A percentile compares a stretch with the other conserved stretches of the same genome.
Evolutionary conservation across 2,888 invertebrate species (phyloP).

Genomic region (Lithophane semibrunnea): DNA sequence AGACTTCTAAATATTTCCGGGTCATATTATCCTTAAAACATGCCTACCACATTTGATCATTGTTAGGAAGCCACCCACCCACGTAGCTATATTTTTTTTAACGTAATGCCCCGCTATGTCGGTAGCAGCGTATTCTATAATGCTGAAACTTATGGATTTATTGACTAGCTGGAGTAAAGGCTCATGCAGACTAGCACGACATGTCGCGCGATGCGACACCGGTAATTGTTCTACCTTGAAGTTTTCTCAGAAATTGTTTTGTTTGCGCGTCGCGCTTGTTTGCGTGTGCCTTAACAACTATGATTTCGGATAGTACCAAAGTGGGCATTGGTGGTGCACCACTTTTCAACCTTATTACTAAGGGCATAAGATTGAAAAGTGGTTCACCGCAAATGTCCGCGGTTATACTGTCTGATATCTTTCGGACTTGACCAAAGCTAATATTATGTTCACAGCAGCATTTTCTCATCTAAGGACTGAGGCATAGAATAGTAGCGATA

Average conservation of each 20-base stretch:
- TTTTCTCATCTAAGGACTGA: neutral
- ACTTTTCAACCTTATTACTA: too few relatives aligned
- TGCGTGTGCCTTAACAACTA: too few relatives aligned
- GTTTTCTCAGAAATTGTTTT: too few relatives aligned
- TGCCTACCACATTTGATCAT: constrained; percentile 16
- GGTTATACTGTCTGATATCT: neutral
- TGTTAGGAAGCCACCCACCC: constrained; percentile 27
- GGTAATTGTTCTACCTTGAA: too few relatives aligned
- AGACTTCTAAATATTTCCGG: constrained; percentile 36
- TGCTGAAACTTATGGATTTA: neutral
- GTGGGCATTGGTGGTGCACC: too few relatives aligned
- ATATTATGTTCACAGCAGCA: neutral
- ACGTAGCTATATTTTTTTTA: constrained; percentile 14
- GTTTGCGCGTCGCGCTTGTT: too few relatives aligned
- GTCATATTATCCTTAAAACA: constrained; percentile 23
- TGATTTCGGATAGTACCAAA: neutral
- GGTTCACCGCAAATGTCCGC: too few relatives aligned
- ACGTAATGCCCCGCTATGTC: neutral
- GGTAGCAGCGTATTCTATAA: neutral
- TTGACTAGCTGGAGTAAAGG: neutral
- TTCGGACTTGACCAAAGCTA: neutral
- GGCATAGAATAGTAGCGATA: neutral
- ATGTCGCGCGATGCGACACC: too few relatives aligned
- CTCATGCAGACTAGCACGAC: too few relatives aligned
- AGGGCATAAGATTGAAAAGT: too few relatives aligned